phyloP scores from a whole-genome alignment of 2,797 vertebrate species.

The Peromyscus melanophrys region DNA sequence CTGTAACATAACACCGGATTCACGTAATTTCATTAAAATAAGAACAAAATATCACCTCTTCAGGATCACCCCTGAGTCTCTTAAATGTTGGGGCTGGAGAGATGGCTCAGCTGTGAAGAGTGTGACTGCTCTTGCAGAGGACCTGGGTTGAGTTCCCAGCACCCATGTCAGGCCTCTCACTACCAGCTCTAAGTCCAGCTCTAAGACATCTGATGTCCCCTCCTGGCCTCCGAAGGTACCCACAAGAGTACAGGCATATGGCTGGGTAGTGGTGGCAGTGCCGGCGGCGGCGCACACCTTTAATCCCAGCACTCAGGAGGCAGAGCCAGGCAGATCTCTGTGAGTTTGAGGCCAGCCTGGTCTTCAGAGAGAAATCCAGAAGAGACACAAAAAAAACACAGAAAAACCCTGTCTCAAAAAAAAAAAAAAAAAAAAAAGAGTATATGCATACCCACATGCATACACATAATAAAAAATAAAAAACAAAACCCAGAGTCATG shows the following conservation, averaged over 20 bases:
- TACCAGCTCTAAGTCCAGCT: background rate
- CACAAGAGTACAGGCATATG: background rate
- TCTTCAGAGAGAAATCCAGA: too few relatives aligned
- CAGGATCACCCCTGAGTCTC: slow-evolving; percentile 63
- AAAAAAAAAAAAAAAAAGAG: background rate
- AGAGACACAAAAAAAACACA: too few relatives aligned
- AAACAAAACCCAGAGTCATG: slow-evolving; percentile 31
- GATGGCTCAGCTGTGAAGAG: background rate
- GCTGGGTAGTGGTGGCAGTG: too few relatives aligned
- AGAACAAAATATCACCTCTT: slow-evolving; percentile 76
- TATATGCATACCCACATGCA: background rate
- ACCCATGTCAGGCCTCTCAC: background rate
- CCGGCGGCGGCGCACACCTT: too few relatives aligned
- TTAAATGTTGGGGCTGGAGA: slow-evolving; percentile 63
- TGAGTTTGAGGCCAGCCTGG: too few relatives aligned
- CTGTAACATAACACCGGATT: slow-evolving; percentile 12
- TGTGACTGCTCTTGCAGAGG: background rate
- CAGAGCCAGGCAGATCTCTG: too few relatives aligned
- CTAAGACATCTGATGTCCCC: background rate
- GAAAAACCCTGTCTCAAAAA: too few relatives aligned
- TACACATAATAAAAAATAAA: background rate
- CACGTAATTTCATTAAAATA: slow-evolving; percentile 47
- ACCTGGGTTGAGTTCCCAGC: background rate
- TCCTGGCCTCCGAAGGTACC: background rate
- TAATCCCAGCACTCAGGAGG: too few relatives aligned